These are phyloP conservation scores for Butorides virescens DNA, from an alignment of 2,113 vertebrate species.

Conservation along the genomic window DNA sequence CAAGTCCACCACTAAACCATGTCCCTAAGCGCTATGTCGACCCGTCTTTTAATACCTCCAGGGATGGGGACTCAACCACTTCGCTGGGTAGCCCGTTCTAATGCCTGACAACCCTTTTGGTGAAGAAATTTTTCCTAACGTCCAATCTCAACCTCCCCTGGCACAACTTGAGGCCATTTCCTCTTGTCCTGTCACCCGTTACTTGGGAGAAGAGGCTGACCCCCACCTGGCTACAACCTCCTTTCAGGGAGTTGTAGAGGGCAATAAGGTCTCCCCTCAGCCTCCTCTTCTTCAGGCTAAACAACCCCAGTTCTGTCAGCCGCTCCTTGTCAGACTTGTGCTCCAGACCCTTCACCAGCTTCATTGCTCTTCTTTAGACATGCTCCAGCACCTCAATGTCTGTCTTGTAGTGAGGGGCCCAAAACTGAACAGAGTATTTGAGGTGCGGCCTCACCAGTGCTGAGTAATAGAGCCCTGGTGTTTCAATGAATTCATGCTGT, in stretches of 20 bases:
- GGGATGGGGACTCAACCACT: not conserved
- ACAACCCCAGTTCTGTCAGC: not conserved
- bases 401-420: not conserved
- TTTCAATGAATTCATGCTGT: not conserved
- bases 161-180: no score
- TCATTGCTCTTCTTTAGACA: no score
- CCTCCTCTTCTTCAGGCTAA: not conserved
- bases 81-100: no score
- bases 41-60: not conserved
- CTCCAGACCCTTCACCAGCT: not conserved
- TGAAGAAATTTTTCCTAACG: no score
- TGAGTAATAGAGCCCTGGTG: not conserved
- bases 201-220: no score
- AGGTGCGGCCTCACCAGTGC: not conserved
- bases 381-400: not conserved
- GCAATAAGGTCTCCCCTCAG: no score
- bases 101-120: no score
- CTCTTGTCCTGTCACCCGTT: no score
- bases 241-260: no score
- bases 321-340: fast-evolving
- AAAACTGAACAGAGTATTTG: not conserved
- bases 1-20: not conserved
- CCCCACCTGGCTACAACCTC: no score
- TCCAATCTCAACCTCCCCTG: no score
- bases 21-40: fast-evolving